Percentiles rank a stretch among this genome's conserved stretches.
Evolutionary conservation across 2,797 vertebrate genomes (phyloP).

Genomic region (Malurus leucopterus): DNA sequence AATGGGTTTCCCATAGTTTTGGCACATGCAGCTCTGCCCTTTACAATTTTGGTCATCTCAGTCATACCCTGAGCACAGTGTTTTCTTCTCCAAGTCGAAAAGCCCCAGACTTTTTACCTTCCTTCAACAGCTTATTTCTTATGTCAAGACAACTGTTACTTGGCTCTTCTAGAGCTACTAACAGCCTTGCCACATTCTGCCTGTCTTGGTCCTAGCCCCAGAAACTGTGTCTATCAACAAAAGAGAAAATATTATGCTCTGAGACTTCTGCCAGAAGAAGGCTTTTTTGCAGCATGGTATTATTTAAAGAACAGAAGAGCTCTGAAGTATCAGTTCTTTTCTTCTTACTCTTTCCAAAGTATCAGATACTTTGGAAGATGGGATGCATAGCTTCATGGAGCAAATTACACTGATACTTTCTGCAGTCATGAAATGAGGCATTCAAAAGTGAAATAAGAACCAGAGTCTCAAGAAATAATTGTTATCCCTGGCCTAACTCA

Average conservation of each 20-base stretch:
- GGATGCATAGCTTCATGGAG: not conserved
- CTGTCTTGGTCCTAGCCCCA: not conserved
- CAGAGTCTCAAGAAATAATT: not conserved
- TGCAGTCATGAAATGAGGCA: not conserved
- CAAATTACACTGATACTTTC: not conserved
- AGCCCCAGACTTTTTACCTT: not conserved
- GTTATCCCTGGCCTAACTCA: not conserved
- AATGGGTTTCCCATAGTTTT: not conserved
- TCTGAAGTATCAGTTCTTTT: not conserved
- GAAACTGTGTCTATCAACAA: not conserved
- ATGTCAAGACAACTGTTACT: not conserved
- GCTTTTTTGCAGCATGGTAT: not conserved
- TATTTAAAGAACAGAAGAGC: not conserved
- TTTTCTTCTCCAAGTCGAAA: not conserved
- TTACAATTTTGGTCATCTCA: not conserved
- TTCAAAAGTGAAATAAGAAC: not conserved
- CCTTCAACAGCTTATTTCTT: not conserved
- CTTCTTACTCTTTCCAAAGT: too few species aligned
- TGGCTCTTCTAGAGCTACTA: not conserved
- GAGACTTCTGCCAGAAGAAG: not conserved
- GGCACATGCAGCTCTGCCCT: accelerated
- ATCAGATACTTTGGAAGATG: not conserved
- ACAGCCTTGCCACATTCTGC: not conserved
- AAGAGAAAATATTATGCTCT: not conserved
- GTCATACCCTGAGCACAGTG: not conserved